Evolutionary conservation across 2,888 invertebrate species (phyloP).

Genomic region (Entomobrya multifasciata): DNA sequence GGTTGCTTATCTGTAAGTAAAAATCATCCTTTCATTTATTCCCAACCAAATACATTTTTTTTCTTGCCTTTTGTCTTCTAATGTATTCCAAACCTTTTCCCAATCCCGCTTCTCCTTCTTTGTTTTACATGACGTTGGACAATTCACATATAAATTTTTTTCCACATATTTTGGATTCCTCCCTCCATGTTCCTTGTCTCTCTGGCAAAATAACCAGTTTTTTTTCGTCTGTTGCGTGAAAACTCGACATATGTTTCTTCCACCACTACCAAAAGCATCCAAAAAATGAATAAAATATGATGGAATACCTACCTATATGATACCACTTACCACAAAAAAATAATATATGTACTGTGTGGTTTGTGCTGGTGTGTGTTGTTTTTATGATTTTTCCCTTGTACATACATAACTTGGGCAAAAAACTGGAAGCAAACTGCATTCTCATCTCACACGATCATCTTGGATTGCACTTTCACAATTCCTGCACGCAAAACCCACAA

Average conservation of each 20-base stretch:
- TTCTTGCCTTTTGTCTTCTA: too few species aligned
- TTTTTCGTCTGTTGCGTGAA: constrained; percentile 24
- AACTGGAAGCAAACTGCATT: constrained; percentile 11
- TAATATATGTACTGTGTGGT: neutral
- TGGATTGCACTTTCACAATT: constrained; percentile 22
- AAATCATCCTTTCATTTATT: too few species aligned
- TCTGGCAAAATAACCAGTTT: neutral
- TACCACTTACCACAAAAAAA: too few species aligned
- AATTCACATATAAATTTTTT: too few species aligned
- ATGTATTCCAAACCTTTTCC: constrained; percentile 3
- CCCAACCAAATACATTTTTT: too few species aligned
- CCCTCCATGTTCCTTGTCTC: neutral
- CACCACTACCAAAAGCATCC: neutral
- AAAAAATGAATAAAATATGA: constrained; percentile 59
- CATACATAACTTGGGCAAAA: neutral
- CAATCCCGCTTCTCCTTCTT: neutral
- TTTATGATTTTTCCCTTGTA: neutral
- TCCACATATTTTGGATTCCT: constrained; percentile 3
- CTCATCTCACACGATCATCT: constrained; percentile 10
- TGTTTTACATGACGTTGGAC: neutral
- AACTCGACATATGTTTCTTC: constrained; percentile 41
- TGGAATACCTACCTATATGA: constrained; percentile 6
- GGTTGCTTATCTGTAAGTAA: too few species aligned
- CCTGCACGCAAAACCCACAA: constrained; percentile 6
- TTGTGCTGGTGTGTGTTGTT: constrained; percentile 26